Evolutionary conservation across 1,140 invertebrate genomes (phyloP), one percentile per base, ranked within the genome.

Genomic region (Drosophila mojavensis): DNA sequence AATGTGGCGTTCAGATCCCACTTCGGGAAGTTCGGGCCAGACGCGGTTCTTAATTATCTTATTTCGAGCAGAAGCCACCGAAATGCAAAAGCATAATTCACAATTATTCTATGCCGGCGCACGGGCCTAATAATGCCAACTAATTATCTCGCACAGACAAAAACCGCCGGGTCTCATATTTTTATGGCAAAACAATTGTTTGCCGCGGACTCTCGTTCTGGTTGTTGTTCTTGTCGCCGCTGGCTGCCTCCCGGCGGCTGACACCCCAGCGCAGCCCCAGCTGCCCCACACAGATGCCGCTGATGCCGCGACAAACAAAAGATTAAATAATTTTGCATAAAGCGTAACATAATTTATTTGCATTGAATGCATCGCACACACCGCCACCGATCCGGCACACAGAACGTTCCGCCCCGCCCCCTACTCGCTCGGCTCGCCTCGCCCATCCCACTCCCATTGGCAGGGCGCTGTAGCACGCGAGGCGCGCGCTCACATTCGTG

Each of bases 311-410:
- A 86, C 82, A 71, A 89, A 90, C 84, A 89, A 90, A 90, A 90
- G 85, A 90, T 90, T 90, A 90, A 90, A 90, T 90, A 90, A 90
- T 90, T 86, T 90, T 90, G 85, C 85, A 90, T 90, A 90, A 90
- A 82, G 85, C 85, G 85, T 90, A 90, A 75, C 85, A 90, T 90
- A 90, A 90, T 90, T 90, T 90, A 90, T 90, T 90, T 86, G 81
- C 85, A 82, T 86, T 90, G 85, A 90, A 90, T 90, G 85, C 85
- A 90, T 90, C 67, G 82, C 76, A 88, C 82, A 86, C 83, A 68
- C 83, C 82, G 81, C 75, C 81, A 86, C 81, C 82, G 81, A 85
- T 79, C 82, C 81, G 81, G 79, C 75, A 76, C 73, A 26, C 73
- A 20, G 39, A 54, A 9, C 36, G 15, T 33, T 10, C 41, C 45